Conservation (phyloP, 92 coral and sea anemone species). For the Porites divaricata region DNA sequence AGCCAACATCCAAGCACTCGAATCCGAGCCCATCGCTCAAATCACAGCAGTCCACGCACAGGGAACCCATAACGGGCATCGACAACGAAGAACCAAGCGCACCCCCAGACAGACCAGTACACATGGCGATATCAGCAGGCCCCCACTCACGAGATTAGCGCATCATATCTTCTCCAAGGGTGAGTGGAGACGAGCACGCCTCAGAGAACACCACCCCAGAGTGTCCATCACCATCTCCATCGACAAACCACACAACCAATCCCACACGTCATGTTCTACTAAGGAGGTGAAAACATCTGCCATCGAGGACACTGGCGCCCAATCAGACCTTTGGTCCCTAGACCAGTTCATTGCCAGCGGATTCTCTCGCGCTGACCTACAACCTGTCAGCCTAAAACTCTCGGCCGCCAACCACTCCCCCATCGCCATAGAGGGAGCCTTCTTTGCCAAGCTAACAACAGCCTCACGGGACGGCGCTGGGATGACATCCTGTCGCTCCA, state of each 20-base stretch:
- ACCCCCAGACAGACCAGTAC: no score
- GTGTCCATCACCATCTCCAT: constrained; percentile 51
- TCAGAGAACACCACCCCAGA: constrained; percentile 66
- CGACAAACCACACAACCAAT: no score
- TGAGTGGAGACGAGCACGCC: constrained; percentile 53
- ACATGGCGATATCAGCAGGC: neutral
- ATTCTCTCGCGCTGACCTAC: constrained; percentile 64
- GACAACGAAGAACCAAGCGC: no score
- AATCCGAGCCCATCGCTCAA: constrained; percentile 58
- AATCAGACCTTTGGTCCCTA: constrained; percentile 55
- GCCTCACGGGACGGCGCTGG: constrained; percentile 4
- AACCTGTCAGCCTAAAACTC: constrained; percentile 54
- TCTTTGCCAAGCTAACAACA: constrained; percentile 46
- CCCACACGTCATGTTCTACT: no score
- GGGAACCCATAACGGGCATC: no score
- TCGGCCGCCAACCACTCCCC: constrained; percentile 54
- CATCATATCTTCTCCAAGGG: constrained; percentile 20
- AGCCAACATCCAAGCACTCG: constrained; percentile 17
- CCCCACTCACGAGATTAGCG: no score
- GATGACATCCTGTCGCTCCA: constrained; percentile 43
- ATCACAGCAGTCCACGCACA: constrained; percentile 45
- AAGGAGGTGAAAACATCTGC: no score
- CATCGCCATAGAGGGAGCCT: constrained; percentile 42
- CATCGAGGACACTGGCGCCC: constrained; percentile 38
- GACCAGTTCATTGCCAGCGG: constrained; percentile 41